Evolutionary conservation across 2,888 invertebrate genomes (phyloP).

Genomic region (Acanthosepion pharaonis): DNA sequence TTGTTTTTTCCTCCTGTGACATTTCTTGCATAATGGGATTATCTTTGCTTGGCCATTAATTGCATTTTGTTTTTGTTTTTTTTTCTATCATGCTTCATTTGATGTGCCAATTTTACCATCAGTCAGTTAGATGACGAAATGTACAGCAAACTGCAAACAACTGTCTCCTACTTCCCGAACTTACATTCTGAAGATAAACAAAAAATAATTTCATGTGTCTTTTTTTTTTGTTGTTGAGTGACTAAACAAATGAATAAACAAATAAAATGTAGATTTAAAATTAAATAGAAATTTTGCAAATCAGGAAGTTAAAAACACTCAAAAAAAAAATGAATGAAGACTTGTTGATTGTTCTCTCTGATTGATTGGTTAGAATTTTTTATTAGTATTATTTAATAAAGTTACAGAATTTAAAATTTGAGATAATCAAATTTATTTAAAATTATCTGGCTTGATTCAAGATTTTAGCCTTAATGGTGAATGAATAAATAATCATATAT

Average conservation of each 20-base stretch:
- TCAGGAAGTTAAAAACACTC: background rate
- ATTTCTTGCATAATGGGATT: background rate
- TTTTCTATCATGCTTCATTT: background rate
- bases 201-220: background rate
- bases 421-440: background rate
- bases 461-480: background rate
- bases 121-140: background rate
- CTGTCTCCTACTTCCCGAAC: background rate
- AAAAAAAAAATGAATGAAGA: background rate
- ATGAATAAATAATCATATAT: background rate
- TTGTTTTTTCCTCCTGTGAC: background rate
- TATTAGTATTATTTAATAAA: background rate
- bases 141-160: background rate
- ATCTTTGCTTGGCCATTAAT: background rate
- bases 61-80: background rate
- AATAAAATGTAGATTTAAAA: conserved; percentile 2
- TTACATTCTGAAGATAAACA: background rate
- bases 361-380: background rate
- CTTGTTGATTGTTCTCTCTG: background rate
- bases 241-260: background rate
- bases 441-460: background rate
- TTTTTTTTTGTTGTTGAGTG: too few relatives aligned
- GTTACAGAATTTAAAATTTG: background rate
- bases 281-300: conserved; percentile 20
- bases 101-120: background rate